phyloP scores from a whole-genome alignment of 2,797 vertebrate species.

The Dipus sagitta region DNA sequence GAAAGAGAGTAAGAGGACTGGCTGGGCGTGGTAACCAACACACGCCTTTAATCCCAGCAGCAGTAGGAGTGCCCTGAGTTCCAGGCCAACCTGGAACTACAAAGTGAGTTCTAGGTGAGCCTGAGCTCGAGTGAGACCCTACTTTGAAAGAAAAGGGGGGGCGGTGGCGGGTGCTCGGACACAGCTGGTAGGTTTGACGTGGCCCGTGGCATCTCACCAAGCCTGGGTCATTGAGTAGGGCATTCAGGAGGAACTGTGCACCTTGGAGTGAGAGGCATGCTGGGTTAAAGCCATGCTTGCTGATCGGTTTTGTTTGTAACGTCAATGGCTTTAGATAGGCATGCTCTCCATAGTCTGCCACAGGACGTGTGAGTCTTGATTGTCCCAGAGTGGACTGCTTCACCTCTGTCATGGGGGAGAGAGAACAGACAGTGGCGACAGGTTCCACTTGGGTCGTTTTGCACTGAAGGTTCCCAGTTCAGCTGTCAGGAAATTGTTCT shows the following conservation, averaged over 20 bases:
- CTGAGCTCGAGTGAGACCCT: no score
- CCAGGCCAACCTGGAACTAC: no score
- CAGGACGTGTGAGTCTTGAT: neutral
- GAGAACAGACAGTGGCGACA: neutral
- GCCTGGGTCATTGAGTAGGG: neutral
- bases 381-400: neutral
- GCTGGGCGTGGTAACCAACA: neutral
- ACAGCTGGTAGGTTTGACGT: constrained; percentile 6
- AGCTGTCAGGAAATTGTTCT: neutral
- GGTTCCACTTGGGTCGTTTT: constrained; percentile 22
- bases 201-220: neutral
- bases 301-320: constrained; percentile 42
- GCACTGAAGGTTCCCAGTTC: neutral
- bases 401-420: neutral
- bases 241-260: neutral
- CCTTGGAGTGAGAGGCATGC: neutral
- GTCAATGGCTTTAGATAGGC: neutral
- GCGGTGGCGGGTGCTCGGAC: neutral
- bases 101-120: no score
- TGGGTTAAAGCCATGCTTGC: neutral
- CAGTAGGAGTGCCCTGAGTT: no score
- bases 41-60: no score
- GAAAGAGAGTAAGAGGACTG: constrained; percentile 39
- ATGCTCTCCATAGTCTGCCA: neutral
- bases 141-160: neutral